Conservation (phyloP, 23 tunicate species). For the Ciona savignyi region DNA sequence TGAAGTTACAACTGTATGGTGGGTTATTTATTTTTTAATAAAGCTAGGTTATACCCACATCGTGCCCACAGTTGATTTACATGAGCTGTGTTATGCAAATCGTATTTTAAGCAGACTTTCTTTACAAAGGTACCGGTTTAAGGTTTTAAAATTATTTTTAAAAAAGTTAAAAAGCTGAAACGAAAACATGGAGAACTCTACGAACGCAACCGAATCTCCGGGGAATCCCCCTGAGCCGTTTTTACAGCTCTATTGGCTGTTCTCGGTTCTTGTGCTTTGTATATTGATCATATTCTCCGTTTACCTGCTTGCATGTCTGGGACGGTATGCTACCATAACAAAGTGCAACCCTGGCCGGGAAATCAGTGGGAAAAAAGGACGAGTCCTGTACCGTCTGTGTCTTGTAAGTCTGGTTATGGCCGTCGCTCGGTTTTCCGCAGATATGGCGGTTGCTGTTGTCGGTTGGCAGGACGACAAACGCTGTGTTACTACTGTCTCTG, state of each 20-base stretch:
- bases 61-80: no score
- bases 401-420: slow-evolving; percentile 59
- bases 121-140: no score
- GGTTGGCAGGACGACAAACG: slow-evolving; percentile 39
- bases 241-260: slow-evolving; percentile 49
- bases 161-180: no score
- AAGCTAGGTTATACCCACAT: no score
- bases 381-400: slow-evolving; percentile 46
- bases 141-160: no score
- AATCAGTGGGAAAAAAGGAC: slow-evolving; percentile 67
- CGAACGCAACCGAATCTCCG: neutral
- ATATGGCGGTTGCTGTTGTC: slow-evolving; percentile 61
- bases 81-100: no score
- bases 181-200: no score
- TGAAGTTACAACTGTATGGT: no score
- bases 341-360: slow-evolving; percentile 75
- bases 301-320: slow-evolving; percentile 57
- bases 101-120: no score
- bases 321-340: slow-evolving; percentile 43
- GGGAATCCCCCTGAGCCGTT: slow-evolving; percentile 17
- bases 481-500: slow-evolving; percentile 46
- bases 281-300: slow-evolving; percentile 36
- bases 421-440: slow-evolving; percentile 43
- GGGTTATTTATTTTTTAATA: no score
- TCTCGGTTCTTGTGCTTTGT: slow-evolving; percentile 29